Evolutionary conservation across 2,113 vertebrate genomes (phyloP).

Genomic region (Montifringilla adamsi): DNA sequence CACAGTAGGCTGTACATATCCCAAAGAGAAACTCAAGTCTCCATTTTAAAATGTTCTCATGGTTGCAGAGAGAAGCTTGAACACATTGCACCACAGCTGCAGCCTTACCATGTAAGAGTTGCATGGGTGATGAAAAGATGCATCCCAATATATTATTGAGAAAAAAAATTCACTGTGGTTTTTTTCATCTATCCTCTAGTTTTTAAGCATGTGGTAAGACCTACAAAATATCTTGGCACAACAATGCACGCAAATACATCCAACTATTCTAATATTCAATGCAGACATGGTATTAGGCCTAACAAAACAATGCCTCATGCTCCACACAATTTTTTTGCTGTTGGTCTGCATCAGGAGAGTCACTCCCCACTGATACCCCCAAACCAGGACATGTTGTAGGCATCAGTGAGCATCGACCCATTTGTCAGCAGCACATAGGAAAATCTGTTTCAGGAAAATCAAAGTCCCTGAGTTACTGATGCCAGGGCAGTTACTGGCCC

Average conservation of each 20-base stretch:
- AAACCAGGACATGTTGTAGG: not conserved
- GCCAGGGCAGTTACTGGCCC: not conserved
- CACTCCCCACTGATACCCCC: not conserved
- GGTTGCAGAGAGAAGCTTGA: not conserved
- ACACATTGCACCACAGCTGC: not conserved
- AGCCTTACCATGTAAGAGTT: not conserved
- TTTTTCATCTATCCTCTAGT: not conserved
- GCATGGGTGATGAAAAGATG: not conserved
- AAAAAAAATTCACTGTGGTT: not conserved
- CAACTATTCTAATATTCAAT: not conserved
- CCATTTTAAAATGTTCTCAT: not conserved
- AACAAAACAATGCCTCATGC: not conserved
- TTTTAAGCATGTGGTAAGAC: not conserved
- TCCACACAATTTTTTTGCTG: not conserved
- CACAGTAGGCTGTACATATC: not conserved
- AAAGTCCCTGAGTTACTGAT: accelerated
- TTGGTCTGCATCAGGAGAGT: not conserved
- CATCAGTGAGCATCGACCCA: accelerated
- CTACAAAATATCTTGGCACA: not conserved
- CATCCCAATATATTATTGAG: not conserved
- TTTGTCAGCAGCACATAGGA: not conserved
- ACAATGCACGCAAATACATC: not conserved
- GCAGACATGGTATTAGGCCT: not conserved
- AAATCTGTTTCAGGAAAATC: not conserved
- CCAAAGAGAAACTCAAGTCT: not conserved